Evolutionary conservation across 2,888 invertebrate genomes (phyloP), one percentile per base, ranked within the genome.

Genomic region (Hypomecis punctinalis): DNA sequence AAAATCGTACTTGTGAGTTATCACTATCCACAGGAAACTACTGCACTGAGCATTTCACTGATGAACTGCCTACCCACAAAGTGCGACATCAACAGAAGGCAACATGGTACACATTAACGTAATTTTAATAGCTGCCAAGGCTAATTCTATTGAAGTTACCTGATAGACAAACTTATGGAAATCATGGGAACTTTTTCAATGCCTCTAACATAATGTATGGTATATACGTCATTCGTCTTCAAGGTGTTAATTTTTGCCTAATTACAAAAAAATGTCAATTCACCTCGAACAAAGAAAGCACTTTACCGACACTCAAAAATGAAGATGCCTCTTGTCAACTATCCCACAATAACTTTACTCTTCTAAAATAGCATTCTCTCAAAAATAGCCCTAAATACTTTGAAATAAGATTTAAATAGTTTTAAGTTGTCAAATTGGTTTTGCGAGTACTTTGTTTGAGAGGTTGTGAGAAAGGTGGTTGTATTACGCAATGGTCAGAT

Each of bases 391-490:
- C 9, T 52, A 56, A 53, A 10, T 10, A 1, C 47, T 5, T 57
- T 61, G 39, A 13, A 52, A 52, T 64, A 60, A 51, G 51, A 46
- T 40, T 40, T 13, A 35, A 43, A 35, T 23, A 36, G 48, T 37
- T 48, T 11, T 33, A 54, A 23, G 37, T 55, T 11, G 11, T 39
- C 57, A 57, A 33, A 42, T 33, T 42, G 58, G 39, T 13, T 43
- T 53, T 10, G 47, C 54, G 55, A 53, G 53, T 63, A 53, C 52
- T 53, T 36, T 35, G 40, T 49, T 64, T 45, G 45, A 60, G 55
- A 58, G 57, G 65, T 61, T 66, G 49, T 66, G 61, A 61, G 65
- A 66, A 66, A 66, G 65, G 61, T 66, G 61, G 57, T 52, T 52
- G 13, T 43, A 35, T 66, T 66, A 66, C 54, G 65, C 65, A 66